A percentile compares a stretch with the other conserved stretches of the same genome.
Evolutionary conservation across 2,888 invertebrate species (phyloP).

Genomic region (Rhogogaster chlorosoma): DNA sequence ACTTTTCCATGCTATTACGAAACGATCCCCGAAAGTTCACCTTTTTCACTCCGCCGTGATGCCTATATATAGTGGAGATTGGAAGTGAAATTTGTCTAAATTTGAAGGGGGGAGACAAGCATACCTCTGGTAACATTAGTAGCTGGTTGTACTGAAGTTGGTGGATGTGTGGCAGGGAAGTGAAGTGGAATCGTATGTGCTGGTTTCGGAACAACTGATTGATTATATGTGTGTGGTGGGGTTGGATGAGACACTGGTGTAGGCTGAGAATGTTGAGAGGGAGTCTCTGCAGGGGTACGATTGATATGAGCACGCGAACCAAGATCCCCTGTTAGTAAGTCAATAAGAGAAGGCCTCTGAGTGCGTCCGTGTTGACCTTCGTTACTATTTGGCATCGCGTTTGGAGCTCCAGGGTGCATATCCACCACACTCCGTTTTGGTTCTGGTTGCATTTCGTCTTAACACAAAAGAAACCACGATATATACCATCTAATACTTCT

Average conservation of each 20-base stretch:
- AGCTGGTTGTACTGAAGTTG: conserved; percentile 49
- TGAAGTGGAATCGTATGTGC: conserved; percentile 36
- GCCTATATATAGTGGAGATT: neutral
- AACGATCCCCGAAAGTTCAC: too few relatives aligned
- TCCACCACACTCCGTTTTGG: conserved; percentile 74
- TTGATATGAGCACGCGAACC: conserved; percentile 71
- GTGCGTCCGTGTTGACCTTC: conserved; percentile 77
- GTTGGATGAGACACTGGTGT: conserved; percentile 68
- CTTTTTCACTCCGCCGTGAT: too few relatives aligned
- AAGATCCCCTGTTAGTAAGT: conserved; percentile 83
- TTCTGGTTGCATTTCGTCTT: conserved; percentile 74
- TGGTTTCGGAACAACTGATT: conserved; percentile 36
- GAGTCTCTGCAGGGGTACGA: conserved; percentile 72
- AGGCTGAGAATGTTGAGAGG: conserved; percentile 49
- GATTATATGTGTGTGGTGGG: conserved; percentile 60
- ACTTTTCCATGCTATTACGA: too few relatives aligned
- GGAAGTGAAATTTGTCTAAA: conserved; percentile 40
- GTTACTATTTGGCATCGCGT: conserved; percentile 59
- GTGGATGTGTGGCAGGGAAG: conserved; percentile 44
- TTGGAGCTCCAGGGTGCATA: conserved; percentile 68
- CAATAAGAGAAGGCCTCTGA: conserved; percentile 85
- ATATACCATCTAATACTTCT: neutral
- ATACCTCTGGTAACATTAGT: conserved; percentile 47
- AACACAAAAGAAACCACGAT: neutral
- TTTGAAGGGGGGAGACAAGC: conserved; percentile 37